Base-by-base conservation (phyloP, 1,140 invertebrate species). In the Propsilocerus akamusi region DNA sequence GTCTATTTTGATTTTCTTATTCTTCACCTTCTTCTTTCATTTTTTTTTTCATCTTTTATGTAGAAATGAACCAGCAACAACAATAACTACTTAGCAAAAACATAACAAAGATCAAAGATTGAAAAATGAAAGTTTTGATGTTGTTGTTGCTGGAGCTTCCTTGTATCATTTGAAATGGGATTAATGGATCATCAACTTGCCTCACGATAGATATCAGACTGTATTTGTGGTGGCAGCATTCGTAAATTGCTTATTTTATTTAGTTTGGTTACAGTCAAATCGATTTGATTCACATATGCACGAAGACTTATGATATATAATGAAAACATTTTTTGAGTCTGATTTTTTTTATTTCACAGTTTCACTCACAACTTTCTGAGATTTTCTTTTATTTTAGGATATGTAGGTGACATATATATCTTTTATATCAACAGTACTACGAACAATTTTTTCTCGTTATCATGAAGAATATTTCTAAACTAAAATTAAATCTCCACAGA, bases 121-220 rank as follows among this genome's bases (percentile, higher is more conserved):
- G 34, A 41, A 41, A 41, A 41, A 41, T 41, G 34, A 41, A 41
- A 41, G 34, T 41, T 41, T 41, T 41, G 34, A 41, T n/a, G 28
- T 30, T 30, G 28, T 30, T 30, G 28, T 30, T n/a, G 10, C 28
- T 30, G 17, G 22, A 41, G 34, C n/a, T 20, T 41, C n/a, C 22
- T 20, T 20, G 34, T 17, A 20, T 20, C 17, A 41, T 41, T 41
- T 20, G 34, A 41, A 41, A 41, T 41, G 12, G 34, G 34, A 41
- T 41, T 20, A 41, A 14, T 14, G 6, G 11, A 17, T 6, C 17
- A 41, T 41, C 22, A 20, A 41, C 4, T 41, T 41, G 22, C 34
- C 34, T 14, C 34, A 20, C 34, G 22, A 20, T 41, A 41, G 17
- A 41, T 41, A 20, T 41, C 34, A 8, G 34, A 41, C 3, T 20